Evolutionary conservation across 2,797 vertebrate genomes (phyloP).

Genomic region (Macropodus opercularis): DNA sequence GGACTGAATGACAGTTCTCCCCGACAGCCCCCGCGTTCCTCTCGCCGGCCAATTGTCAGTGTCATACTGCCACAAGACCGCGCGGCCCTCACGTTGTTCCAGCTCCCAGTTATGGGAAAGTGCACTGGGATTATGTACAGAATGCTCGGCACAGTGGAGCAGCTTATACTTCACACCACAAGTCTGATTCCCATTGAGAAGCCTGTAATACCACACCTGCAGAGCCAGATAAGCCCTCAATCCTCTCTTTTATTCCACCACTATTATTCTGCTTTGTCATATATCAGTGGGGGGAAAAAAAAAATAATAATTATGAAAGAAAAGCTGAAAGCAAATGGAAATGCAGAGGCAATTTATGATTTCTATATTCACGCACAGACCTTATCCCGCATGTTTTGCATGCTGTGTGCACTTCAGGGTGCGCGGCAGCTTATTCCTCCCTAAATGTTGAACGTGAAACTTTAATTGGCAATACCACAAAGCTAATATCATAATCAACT

Average conservation of each 20-base stretch:
- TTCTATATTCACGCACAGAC: constrained; percentile 43
- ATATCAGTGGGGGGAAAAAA: constrained; percentile 39
- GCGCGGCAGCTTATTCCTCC: constrained; percentile 15
- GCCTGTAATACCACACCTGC: constrained; percentile 69
- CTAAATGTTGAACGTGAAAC: constrained; percentile 28
- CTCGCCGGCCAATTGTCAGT: constrained; percentile 56
- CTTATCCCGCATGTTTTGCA: constrained; percentile 24
- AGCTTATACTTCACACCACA: constrained; percentile 67
- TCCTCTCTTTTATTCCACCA: constrained; percentile 58
- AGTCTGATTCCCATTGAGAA: constrained; percentile 60
- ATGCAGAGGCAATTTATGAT: constrained; percentile 29
- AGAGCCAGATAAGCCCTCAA: constrained; percentile 66
- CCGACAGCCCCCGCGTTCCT: constrained; percentile 19
- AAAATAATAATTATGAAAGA: constrained; percentile 38
- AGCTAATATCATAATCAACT: constrained; percentile 55
- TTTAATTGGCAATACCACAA: constrained; percentile 25
- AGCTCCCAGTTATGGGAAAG: constrained; percentile 59
- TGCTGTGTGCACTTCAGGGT: constrained; percentile 21
- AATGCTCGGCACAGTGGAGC: constrained; percentile 46
- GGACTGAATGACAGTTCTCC: constrained; percentile 16
- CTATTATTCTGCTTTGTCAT: constrained; percentile 54
- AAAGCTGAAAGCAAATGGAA: constrained; percentile 44
- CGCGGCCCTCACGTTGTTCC: constrained; percentile 67
- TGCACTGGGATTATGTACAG: constrained; percentile 62
- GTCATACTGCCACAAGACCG: constrained; percentile 52